Percentiles rank a stretch among this genome's conserved stretches.
These are phyloP conservation scores for Phaenicophaeus curvirostris DNA, from an alignment of 2,797 vertebrate species.

Conservation along the genomic window DNA sequence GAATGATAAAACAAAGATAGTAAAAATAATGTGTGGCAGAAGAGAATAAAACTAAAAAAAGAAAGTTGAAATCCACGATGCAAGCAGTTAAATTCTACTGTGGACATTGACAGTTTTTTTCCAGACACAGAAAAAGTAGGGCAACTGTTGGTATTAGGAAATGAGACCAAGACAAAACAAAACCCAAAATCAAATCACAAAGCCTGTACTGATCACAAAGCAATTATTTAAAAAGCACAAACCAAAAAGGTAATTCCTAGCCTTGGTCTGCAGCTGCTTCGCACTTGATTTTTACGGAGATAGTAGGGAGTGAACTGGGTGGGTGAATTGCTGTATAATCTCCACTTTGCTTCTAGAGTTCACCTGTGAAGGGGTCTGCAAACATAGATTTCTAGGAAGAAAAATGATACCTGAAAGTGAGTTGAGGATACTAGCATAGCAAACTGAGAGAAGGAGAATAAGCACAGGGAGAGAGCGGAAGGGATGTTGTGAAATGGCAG, in stretches of 20 bases:
- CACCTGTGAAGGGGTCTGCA: not conserved
- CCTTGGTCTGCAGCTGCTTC: not conserved
- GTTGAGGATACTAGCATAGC: not conserved
- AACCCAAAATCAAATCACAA: not conserved
- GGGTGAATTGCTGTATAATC: not conserved
- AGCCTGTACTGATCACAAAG: not conserved
- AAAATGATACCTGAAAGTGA: not conserved
- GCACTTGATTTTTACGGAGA: not conserved
- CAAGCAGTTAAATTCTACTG: not conserved
- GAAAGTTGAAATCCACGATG: not conserved
- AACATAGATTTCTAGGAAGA: not conserved
- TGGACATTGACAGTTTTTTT: not conserved
- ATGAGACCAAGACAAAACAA: not conserved
- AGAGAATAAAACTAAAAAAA: too few species aligned
- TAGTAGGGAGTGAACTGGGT: not conserved
- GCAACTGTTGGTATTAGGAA: not conserved
- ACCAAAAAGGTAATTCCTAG: not conserved
- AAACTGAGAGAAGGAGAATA: accelerated
- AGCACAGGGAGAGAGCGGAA: not conserved
- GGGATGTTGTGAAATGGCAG: not conserved
- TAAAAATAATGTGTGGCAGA: not conserved
- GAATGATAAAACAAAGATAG: not conserved
- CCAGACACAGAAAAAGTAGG: not conserved
- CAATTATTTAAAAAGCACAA: not conserved
- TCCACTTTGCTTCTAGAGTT: not conserved